These are phyloP conservation scores for Andrena cerasifolii DNA, from an alignment of 1,140 invertebrate genomes.

Conservation along the genomic window DNA sequence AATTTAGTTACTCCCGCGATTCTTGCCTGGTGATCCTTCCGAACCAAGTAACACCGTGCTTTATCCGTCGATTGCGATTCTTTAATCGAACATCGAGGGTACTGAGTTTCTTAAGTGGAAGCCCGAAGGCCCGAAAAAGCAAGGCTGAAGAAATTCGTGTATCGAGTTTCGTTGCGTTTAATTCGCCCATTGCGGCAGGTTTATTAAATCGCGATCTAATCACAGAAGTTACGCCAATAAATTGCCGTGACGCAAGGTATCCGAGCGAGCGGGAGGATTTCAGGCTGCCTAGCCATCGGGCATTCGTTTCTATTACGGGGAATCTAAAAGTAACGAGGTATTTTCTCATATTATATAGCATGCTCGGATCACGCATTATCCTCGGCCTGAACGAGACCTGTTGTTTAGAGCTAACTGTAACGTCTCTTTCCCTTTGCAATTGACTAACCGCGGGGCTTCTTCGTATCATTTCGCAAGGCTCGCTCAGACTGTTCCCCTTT, in stretches of 20 bases:
- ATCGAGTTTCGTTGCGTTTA: not conserved
- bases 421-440: slow-evolving; percentile 33
- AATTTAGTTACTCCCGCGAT: too few species aligned
- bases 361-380: slow-evolving; percentile 48
- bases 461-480: not conserved
- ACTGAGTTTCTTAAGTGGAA: too few species aligned
- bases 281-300: not conserved
- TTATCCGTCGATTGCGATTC: too few species aligned
- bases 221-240: slow-evolving; percentile 13
- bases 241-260: not conserved
- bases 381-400: slow-evolving; percentile 33
- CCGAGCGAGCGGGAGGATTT: not conserved
- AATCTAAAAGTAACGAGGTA: slow-evolving; percentile 32
- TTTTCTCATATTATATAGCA: slow-evolving; percentile 48
- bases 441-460: slow-evolving; percentile 17
- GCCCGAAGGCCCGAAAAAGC: too few species aligned
- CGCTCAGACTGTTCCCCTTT: slow-evolving; percentile 1
- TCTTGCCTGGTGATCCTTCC: too few species aligned
- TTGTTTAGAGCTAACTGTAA: slow-evolving; percentile 56
- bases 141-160: not conserved
- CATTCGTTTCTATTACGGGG: slow-evolving; percentile 10
- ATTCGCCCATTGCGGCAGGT: slow-evolving; percentile 18
- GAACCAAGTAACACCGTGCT: too few species aligned
- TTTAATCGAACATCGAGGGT: too few species aligned
- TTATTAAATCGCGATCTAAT: slow-evolving; percentile 34